These are phyloP conservation scores for Falco cherrug DNA, from an alignment of 2,797 vertebrate species.

Conservation along the genomic window DNA sequence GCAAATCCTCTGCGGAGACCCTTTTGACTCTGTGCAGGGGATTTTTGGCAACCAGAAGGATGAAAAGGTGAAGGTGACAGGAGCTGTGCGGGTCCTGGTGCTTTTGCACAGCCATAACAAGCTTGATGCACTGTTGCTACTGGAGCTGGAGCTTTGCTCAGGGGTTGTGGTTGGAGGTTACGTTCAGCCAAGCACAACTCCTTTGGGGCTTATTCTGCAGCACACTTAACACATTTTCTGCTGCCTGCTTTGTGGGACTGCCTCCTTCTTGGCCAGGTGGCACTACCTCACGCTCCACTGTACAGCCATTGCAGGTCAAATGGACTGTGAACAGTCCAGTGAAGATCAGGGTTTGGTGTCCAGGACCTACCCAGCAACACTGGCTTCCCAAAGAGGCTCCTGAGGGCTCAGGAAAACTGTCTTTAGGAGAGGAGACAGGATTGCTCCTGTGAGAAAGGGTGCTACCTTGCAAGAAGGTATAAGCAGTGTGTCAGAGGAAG, in stretches of 20 bases:
- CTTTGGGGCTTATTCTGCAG: neutral
- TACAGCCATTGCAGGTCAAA: neutral
- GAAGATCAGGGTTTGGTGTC: neutral
- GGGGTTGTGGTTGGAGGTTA: neutral
- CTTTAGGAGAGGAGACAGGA: neutral
- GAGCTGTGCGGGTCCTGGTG: neutral
- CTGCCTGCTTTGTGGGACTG: neutral
- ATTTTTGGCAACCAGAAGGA: neutral
- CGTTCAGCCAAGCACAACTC: neutral
- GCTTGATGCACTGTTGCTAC: fast-evolving
- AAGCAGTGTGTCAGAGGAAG: neutral
- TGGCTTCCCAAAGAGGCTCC: neutral
- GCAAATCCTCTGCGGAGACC: fast-evolving
- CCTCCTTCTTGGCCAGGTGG: neutral
- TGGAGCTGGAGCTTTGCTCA: neutral
- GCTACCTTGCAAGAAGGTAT: neutral
- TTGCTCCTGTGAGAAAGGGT: neutral
- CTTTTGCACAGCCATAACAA: neutral
- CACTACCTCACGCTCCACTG: neutral
- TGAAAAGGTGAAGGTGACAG: neutral
- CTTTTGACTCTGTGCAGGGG: neutral
- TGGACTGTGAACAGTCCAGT: fast-evolving
- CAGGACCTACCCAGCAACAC: neutral
- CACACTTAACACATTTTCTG: neutral
- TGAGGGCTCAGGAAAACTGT: neutral